These are phyloP conservation scores for Rotaria magnacalcarata DNA, from an alignment of 2,888 invertebrate species.

Conservation along the genomic window DNA sequence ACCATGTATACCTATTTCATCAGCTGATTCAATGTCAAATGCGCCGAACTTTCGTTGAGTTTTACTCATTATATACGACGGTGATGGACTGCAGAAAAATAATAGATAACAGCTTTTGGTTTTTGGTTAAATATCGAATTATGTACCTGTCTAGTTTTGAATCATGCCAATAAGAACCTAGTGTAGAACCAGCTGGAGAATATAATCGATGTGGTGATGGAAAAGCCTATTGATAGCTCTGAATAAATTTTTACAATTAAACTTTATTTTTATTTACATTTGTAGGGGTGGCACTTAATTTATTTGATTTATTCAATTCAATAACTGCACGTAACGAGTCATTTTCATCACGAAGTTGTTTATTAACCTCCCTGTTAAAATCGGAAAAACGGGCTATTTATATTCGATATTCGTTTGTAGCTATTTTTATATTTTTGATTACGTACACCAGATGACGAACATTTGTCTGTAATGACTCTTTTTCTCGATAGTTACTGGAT, in stretches of 20 bases:
- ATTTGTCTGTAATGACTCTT: not conserved
- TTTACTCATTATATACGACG: not conserved
- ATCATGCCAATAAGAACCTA: not conserved
- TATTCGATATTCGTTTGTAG: not conserved
- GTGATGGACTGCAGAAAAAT: not conserved
- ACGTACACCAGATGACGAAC: not conserved
- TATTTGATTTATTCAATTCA: not conserved
- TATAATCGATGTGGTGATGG: not conserved
- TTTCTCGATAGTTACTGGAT: constrained; percentile 29
- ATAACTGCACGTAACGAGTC: not conserved
- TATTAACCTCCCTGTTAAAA: constrained; percentile 17
- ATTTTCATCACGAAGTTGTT: constrained; percentile 34
- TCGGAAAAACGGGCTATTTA: no score
- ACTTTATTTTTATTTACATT: not conserved
- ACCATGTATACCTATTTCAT: not conserved
- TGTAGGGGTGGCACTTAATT: no score
- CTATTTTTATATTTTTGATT: not conserved
- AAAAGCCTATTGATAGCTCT: not conserved
- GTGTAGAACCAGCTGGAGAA: not conserved
- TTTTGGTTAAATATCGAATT: not conserved
- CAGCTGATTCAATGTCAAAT: not conserved
- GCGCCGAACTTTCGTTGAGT: not conserved
- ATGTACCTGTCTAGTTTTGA: not conserved
- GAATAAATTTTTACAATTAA: not conserved
- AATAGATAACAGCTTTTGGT: not conserved